phyloP scores from a whole-genome alignment of 2,113 vertebrate species.

The Patagioenas fasciata region DNA sequence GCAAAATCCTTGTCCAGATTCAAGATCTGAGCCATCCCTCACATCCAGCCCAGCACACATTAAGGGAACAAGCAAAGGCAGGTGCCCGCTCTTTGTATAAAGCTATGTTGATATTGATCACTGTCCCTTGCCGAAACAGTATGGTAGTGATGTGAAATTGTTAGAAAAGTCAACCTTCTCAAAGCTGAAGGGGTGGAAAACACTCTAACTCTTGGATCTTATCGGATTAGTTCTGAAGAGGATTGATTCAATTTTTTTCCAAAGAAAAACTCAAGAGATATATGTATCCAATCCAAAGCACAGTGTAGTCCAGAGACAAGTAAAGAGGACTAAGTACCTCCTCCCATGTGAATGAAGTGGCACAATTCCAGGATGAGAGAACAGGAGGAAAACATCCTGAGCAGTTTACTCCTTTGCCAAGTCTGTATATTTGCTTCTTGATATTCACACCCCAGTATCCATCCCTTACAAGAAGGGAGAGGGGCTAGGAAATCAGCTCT shows the following conservation, averaged over 20 bases:
- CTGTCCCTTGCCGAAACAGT: neutral
- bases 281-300: neutral
- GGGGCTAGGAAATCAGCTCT: neutral
- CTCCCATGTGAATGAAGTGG: neutral
- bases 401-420: neutral
- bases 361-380: neutral
- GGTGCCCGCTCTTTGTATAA: neutral
- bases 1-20: neutral
- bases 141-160: accelerated
- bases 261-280: neutral
- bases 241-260: neutral
- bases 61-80: neutral
- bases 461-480: neutral
- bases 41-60: neutral
- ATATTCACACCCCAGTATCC: neutral
- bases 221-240: neutral
- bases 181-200: neutral
- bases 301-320: neutral
- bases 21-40: neutral
- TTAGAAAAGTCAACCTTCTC: neutral
- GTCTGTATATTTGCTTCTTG: neutral
- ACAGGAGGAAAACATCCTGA: neutral
- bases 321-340: neutral
- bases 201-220: neutral
- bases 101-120: accelerated